A percentile compares a stretch with the other conserved stretches of the same genome.
Evolutionary conservation across 2,888 invertebrate genomes (phyloP).

Genomic region (Parnassius mnemosyne): DNA sequence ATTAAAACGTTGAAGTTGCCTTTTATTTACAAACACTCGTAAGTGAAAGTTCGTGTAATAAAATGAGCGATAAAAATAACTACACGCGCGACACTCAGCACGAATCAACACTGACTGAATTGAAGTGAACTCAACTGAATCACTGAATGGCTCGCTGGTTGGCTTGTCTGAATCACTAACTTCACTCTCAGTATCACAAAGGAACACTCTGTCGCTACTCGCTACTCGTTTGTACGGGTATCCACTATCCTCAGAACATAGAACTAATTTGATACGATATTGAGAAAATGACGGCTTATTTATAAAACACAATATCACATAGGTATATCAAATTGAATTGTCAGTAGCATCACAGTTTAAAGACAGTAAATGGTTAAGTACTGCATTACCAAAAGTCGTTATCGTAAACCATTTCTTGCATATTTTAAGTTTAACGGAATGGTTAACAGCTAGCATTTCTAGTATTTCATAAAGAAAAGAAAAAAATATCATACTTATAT

Average conservation of each 20-base stretch:
- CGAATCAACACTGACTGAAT: constrained; percentile 31
- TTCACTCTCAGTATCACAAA: constrained; percentile 29
- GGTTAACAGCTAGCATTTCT: too few species aligned
- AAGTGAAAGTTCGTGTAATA: constrained; percentile 40
- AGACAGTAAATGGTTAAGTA: too few species aligned
- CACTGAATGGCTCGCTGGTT: not conserved
- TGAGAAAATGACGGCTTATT: too few species aligned
- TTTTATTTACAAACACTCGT: constrained; percentile 37
- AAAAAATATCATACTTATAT: too few species aligned
- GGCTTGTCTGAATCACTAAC: constrained; percentile 32
- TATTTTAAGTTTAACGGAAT: too few species aligned
- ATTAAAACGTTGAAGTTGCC: constrained; percentile 14
- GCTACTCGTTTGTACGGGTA: not conserved
- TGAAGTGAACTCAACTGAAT: not conserved
- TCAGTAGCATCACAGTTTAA: too few species aligned
- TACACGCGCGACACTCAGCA: constrained; percentile 26
- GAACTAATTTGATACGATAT: not conserved
- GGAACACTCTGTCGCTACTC: constrained; percentile 7
- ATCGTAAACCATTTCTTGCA: too few species aligned
- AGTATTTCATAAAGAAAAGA: too few species aligned
- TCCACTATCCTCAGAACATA: constrained; percentile 20
- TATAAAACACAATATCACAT: too few species aligned
- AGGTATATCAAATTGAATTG: too few species aligned
- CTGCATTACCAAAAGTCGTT: too few species aligned
- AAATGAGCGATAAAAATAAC: not conserved